Base-by-base conservation (phyloP, 2,113 vertebrate genomes). In the Gopherus flavomarginatus region DNA sequence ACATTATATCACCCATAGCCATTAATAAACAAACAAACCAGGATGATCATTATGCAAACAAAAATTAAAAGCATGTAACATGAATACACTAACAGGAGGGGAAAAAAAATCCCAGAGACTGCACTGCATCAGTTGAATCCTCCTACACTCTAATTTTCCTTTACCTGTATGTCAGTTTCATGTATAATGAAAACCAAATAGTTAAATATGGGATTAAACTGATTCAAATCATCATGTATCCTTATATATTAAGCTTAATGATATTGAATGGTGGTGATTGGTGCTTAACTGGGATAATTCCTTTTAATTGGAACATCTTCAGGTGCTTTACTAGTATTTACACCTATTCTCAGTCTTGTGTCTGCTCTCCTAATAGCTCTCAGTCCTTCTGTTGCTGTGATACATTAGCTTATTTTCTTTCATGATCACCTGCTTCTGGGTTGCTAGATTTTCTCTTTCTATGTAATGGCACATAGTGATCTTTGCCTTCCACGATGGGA, bases 161-260 rank as follows among this genome's bases (percentile, higher is more conserved):
- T 47, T 50, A 47, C 10, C 1, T 86, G 91, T 75, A 27, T 75
- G 54, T 1, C 27, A 72, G 14, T 81, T 80, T 42, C 9, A 53
- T 88, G 75, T 44, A 3, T 87, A 49, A 87, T 84, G 50, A 92
- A 84, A 93, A 35, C 11, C 6, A 81, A 83, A 47, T 90, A 83
- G 88, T 65, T 91, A 82, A 81, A 31, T 85, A 53, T 49, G 12
- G 14, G 27, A 5, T 29, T 83, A 77, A 89, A 1, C 1, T 65
- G 56, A 79, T 42, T 17, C 11, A 89, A 77, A 44, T 47, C 42
- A 77, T 90, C 10, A 42, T 7, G 80, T 93, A 38, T 50, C 82
- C 31, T 80, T 56, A 11, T 24, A 6, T 56, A 8, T 14, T 92
- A 57, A 83, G 8, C 31, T 10, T 35, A 69, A 77, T 8, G 5